These are phyloP conservation scores for Platorchestia sp. DNA, from an alignment of 1,140 invertebrate genomes.

Conservation along the genomic window DNA sequence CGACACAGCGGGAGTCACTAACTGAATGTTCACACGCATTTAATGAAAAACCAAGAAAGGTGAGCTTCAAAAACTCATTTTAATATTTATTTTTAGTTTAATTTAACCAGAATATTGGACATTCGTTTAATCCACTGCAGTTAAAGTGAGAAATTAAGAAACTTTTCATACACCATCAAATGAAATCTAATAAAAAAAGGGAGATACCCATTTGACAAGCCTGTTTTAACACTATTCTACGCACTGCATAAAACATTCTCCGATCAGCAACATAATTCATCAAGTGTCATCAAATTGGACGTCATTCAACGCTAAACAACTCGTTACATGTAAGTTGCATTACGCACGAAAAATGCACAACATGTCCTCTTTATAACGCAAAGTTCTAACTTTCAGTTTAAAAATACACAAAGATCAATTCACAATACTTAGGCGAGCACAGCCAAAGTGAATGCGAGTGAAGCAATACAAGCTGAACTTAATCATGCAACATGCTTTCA, in stretches of 20 bases:
- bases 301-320: neutral
- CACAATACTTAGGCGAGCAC: no score
- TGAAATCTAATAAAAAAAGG: neutral
- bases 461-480: no score
- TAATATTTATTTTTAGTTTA: no score
- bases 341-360: neutral
- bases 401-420: no score
- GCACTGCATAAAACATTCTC: neutral
- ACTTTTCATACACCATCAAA: neutral
- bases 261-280: neutral
- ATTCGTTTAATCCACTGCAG: no score
- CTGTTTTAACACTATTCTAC: neutral
- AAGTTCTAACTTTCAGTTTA: neutral
- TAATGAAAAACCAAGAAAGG: no score
- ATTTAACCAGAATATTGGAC: no score
- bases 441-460: no score
- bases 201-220: neutral
- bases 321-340: neutral
- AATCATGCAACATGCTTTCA: no score
- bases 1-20: no score
- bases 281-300: neutral
- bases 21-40: no score
- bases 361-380: neutral
- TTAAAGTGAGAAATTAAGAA: neutral
- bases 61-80: no score